phyloP scores from a whole-genome alignment of 2,888 invertebrate genomes.

The Entomobrya multifasciata region DNA sequence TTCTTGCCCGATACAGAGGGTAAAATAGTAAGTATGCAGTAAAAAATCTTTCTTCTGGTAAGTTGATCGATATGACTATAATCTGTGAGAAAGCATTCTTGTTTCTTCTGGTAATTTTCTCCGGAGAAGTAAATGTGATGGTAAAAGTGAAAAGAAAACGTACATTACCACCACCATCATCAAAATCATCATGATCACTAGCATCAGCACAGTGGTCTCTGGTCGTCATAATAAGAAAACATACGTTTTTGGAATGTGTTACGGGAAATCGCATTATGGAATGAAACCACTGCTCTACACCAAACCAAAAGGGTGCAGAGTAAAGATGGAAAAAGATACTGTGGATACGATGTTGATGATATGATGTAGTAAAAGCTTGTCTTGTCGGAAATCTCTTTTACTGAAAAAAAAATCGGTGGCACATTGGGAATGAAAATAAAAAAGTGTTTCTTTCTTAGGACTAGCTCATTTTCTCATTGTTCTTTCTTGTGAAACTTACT shows the following conservation, averaged over 20 bases:
- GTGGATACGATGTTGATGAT: constrained; percentile 33
- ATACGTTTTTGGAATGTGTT: constrained; percentile 54
- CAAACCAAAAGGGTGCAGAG: constrained; percentile 30
- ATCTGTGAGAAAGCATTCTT: constrained; percentile 48
- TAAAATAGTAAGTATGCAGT: too few species aligned
- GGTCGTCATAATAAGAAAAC: constrained; percentile 49
- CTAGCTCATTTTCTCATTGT: constrained; percentile 51
- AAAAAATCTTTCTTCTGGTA: not conserved
- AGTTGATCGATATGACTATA: constrained; percentile 48
- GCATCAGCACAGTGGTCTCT: too few species aligned
- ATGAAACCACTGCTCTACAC: not conserved
- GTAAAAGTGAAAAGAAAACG: constrained; percentile 55
- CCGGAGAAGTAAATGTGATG: constrained; percentile 28
- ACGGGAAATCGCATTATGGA: constrained; percentile 38
- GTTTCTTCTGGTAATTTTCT: constrained; percentile 17
- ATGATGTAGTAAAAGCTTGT: constrained; percentile 49
- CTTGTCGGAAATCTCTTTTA: constrained; percentile 65
- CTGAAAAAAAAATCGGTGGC: constrained; percentile 56
- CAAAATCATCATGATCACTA: constrained; percentile 13
- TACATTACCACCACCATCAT: constrained; percentile 31
- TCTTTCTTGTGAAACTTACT: constrained; percentile 9
- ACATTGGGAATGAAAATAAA: constrained; percentile 36
- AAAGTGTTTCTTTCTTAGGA: not conserved
- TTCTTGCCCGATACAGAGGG: too few species aligned
- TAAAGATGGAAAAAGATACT: not conserved